Evolutionary conservation across 1,140 invertebrate genomes (phyloP), one percentile per base, ranked within the genome.

Genomic region (Brachionus asplanchnoidis): DNA sequence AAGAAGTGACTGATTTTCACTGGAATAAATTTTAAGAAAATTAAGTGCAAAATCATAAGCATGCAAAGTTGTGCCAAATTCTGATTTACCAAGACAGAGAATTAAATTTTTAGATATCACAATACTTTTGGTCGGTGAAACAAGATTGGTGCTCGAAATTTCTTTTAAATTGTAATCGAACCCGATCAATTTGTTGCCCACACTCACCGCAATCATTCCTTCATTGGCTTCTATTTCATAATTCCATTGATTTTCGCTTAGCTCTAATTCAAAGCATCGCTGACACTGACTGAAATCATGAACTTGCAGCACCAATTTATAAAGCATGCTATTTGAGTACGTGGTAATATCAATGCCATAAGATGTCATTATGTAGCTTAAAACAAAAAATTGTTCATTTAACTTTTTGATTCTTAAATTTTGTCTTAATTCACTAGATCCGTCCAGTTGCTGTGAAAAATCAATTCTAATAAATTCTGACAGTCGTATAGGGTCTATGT

Each of bases 21-120:
- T 73, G 5, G 68, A 73, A 73, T 73, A 73, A n/a, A 73, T 73
- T 40, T 73, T 73, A 23, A 73, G 12, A 44, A 73, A 44, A 17
- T 73, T 42, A 9, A 73, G 17, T 17, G 32, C 17, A 20, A 40
- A 73, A 73, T 42, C 36, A 42, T 42, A 73, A 23, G 40, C 68
- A n/a, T 73, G 40, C 44, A 73, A 17, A 17, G 68, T 17, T 20
- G 12, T 6, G 9, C 68, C 68, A 73, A 73, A 73, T 7, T 73
- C 68, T 9, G 68, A 73, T 20, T 42, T 36, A 17, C 40, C 40
- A 40, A 73, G 36, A 44, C 68, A 73, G 4, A 73, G 32, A 17
- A 73, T 73, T 42, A 42, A 42, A 14, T 73, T 73, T n/a, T 73
- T 73, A 40, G 68, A 73, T 42, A 73, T 73, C 5, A 42, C 40